These are phyloP conservation scores for Neotoxoptera formosana DNA, from an alignment of 1,140 invertebrate genomes.

Conservation along the genomic window DNA sequence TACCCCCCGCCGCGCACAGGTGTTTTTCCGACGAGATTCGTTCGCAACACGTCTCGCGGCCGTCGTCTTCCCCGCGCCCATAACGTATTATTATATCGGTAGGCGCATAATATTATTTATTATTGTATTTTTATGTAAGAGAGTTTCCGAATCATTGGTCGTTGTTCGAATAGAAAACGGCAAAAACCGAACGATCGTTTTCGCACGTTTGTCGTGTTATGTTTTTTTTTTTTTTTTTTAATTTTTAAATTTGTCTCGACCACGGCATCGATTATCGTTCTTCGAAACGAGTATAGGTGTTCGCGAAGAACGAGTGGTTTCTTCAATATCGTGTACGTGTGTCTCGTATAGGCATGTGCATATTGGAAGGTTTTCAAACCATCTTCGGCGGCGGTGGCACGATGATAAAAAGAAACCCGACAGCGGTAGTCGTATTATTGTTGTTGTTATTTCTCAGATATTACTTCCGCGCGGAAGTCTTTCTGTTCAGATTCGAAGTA, in stretches of 20 bases:
- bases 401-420: neutral
- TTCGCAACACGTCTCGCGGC: neutral
- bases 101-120: neutral
- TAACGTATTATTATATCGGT: neutral
- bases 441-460: neutral
- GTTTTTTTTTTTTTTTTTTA: neutral
- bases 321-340: neutral
- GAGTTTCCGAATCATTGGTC: neutral
- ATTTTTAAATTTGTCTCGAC: neutral
- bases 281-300: neutral
- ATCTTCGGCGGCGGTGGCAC: neutral
- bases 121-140: neutral
- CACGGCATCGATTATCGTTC: neutral
- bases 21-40: conserved; percentile 5
- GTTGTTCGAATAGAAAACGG: neutral
- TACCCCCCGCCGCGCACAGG: neutral
- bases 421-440: neutral
- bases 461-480: conserved; percentile 27
- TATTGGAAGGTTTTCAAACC: neutral
- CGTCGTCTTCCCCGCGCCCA: neutral
- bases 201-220: neutral
- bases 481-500: neutral
- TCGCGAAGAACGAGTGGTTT: neutral
- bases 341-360: neutral
- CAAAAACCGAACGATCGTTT: neutral